Conservation (phyloP, 2,113 vertebrate species). For the Siphamia tubifer region DNA sequence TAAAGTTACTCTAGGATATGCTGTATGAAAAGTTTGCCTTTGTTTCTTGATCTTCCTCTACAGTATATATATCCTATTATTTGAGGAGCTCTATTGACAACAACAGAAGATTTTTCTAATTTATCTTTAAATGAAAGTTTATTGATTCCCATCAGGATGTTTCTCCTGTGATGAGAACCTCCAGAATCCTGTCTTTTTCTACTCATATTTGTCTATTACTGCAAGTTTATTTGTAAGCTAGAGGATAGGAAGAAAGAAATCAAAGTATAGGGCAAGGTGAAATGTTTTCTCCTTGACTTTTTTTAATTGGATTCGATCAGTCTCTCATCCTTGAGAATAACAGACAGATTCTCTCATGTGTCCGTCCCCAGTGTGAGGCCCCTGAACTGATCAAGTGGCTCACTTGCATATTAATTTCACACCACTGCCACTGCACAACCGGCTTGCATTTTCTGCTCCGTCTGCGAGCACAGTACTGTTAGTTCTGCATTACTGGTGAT, state of each 20-base stretch:
- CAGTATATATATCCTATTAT: conserved; percentile 34
- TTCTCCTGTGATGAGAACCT: too few species aligned
- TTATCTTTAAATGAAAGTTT: not conserved
- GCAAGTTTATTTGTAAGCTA: not conserved
- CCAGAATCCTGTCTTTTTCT: too few species aligned
- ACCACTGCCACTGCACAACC: not conserved
- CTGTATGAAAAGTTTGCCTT: too few species aligned
- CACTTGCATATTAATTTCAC: conserved; percentile 53
- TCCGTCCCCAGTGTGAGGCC: conserved; percentile 24
- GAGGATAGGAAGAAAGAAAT: not conserved
- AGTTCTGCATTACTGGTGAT: not conserved
- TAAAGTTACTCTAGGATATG: too few species aligned
- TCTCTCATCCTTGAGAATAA: conserved; percentile 18
- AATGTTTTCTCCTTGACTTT: conserved; percentile 31
- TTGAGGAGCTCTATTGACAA: conserved; percentile 17
- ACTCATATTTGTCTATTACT: too few species aligned
- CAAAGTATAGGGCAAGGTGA: not conserved
- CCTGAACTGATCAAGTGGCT: conserved; percentile 29
- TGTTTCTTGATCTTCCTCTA: not conserved
- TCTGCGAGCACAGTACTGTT: conserved; percentile 1
- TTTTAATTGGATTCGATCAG: conserved; percentile 47
- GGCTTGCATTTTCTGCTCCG: not conserved
- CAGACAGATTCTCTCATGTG: conserved; percentile 4
- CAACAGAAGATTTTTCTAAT: conserved; percentile 25
- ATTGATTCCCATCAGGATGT: conserved; percentile 46